Percentiles rank a stretch among this genome's conserved stretches.
Evolutionary conservation across 2,113 vertebrate genomes (phyloP).

Genomic region (Rousettus leschenaultii): DNA sequence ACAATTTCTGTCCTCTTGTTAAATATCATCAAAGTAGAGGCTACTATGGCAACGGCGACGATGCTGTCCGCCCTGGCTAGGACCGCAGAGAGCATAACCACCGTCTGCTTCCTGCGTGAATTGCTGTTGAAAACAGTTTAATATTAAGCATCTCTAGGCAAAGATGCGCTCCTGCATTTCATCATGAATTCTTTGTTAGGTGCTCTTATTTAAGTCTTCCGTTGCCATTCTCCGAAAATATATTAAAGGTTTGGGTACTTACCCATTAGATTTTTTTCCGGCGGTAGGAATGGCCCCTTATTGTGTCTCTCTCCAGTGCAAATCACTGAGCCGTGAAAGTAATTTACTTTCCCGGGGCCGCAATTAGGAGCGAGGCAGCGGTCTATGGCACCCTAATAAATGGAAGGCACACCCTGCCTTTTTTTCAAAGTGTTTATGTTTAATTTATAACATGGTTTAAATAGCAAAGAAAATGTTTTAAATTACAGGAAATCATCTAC

Average conservation of each 20-base stretch:
- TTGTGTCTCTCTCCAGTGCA: not conserved
- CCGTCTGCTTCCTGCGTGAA: not conserved
- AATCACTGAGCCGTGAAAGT: not conserved
- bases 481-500: not conserved
- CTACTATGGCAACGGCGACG: not conserved
- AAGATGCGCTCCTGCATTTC: not conserved
- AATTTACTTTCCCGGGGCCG: not conserved
- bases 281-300: not conserved
- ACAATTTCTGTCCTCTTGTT: not conserved
- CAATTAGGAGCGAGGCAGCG: not conserved
- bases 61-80: not conserved
- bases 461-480: not conserved
- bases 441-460: slow-evolving; percentile 16
- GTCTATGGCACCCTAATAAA: not conserved
- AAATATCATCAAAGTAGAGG: not conserved
- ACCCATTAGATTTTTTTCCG: not conserved
- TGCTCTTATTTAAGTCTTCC: not conserved
- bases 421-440: not conserved
- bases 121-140: not conserved
- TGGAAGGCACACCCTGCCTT: not conserved
- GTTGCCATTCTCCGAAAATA: not conserved
- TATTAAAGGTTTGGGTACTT: not conserved
- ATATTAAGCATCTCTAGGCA: not conserved
- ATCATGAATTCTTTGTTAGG: not conserved
- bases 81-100: rapidly evolving